Percentiles rank a stretch among this genome's conserved stretches.
Evolutionary conservation across 1,140 invertebrate genomes (phyloP).

Genomic region (Nebria ingens): DNA sequence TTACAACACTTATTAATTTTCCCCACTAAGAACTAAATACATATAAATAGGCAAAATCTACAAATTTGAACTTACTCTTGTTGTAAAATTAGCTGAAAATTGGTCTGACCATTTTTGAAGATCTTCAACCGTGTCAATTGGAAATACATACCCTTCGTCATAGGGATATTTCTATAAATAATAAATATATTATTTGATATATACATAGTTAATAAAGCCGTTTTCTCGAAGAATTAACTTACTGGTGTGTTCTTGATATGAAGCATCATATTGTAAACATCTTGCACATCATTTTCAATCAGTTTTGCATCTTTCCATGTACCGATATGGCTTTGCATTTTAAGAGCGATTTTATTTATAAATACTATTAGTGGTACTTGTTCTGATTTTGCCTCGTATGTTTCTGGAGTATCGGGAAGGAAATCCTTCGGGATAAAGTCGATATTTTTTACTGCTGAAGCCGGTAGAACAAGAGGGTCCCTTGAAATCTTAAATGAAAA

Average conservation of each 20-base stretch:
- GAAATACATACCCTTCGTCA: neutral
- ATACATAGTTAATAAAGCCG: too few relatives aligned
- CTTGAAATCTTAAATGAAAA: neutral
- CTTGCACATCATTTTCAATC: neutral
- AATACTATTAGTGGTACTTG: too few relatives aligned
- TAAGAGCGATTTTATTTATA: too few relatives aligned
- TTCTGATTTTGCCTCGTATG: too few relatives aligned
- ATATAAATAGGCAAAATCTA: neutral
- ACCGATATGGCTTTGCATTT: too few relatives aligned
- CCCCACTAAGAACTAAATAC: too few relatives aligned
- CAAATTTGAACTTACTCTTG: conserved; percentile 8
- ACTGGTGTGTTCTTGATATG: neutral
- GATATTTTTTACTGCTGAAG: neutral
- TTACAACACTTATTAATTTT: too few relatives aligned
- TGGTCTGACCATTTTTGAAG: conserved; percentile 26
- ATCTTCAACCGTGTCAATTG: conserved; percentile 19
- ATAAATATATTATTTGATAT: neutral
- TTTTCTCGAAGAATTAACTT: neutral
- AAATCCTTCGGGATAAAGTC: neutral
- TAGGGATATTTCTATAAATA: neutral
- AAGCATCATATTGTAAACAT: neutral
- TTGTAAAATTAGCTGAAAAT: conserved; percentile 11
- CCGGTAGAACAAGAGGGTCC: neutral
- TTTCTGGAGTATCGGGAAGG: neutral
- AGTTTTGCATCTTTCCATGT: too few relatives aligned